Evolutionary conservation across 1,140 invertebrate genomes (phyloP).

Genomic region (Drosophila nasuta): DNA sequence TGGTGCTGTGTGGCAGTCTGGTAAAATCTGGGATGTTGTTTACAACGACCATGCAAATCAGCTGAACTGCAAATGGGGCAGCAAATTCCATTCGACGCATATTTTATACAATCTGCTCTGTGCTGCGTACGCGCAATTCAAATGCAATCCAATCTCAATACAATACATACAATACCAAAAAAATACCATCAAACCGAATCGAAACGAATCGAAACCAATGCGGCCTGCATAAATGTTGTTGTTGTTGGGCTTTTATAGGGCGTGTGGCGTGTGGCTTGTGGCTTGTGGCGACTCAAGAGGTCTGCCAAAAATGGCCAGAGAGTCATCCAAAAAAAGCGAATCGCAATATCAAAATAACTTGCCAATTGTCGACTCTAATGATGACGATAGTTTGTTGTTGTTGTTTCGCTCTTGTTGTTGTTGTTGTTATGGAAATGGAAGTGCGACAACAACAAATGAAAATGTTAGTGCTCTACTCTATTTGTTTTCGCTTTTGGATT

Average conservation of each 20-base stretch:
- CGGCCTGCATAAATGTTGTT: constrained; percentile 25
- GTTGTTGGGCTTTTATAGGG: constrained; percentile 8
- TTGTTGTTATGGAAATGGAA: constrained; percentile 27
- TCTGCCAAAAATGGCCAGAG: constrained; percentile 41
- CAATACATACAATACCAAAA: neutral
- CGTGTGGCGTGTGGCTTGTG: constrained; percentile 5
- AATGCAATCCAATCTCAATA: constrained; percentile 32
- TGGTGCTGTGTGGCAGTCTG: constrained; percentile 13
- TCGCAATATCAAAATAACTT: constrained; percentile 28
- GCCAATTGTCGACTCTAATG: constrained; percentile 25
- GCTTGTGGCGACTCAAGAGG: constrained; percentile 20
- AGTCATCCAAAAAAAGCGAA: constrained; percentile 29
- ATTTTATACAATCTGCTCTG: constrained; percentile 35
- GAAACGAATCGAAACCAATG: neutral
- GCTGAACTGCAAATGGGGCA: constrained; percentile 44
- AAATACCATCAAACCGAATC: neutral
- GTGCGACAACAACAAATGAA: constrained; percentile 19
- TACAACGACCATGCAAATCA: constrained; percentile 45
- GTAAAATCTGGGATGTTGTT: constrained; percentile 25
- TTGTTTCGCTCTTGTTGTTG: constrained; percentile 16
- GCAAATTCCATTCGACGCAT: constrained; percentile 44
- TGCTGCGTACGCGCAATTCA: constrained; percentile 25
- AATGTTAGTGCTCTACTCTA: constrained; percentile 36
- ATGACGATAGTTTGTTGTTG: constrained; percentile 17
- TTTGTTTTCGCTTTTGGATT: constrained; percentile 31